Base-by-base conservation (phyloP, 2,113 vertebrate genomes). In the Thamnophis sirtalis region DNA sequence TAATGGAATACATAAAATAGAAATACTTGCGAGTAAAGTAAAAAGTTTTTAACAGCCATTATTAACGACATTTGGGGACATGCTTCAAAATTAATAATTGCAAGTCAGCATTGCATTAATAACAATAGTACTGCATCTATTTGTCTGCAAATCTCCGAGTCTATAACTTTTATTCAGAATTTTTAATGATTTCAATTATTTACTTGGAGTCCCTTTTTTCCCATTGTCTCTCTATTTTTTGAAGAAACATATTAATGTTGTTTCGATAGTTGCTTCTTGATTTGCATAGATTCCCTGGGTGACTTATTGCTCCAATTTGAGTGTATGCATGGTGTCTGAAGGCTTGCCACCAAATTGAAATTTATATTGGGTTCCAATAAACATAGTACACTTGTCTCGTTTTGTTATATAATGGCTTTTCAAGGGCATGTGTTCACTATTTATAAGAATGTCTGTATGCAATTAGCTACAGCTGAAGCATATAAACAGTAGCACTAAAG, bases 311-410 rank as follows among this genome's bases (percentile, higher is more conserved):
- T 84, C 58, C 58, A 87, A 84, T 90, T 96, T 87, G 88, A 26
- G 9, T 56, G 53, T 89, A 95, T 96, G 95, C 94, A 95, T 91
- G 93, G 85, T 94, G 93, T 94, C 92, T 94, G 94, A 94, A 53
- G 10, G 89, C 84, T 54, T 94, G 91, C 94, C 91, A 84, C 48
- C 8, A 95, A 93, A 93, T 93, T 94, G 93, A 94, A 91, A 93
- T 84, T 88, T 92, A 91, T 86, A 91, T 93, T 94, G 73, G 85
- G 21, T 93, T 73, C 63, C 93, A 94, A 91, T 96, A 91, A 94
- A 93, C 95, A 95, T 93, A 96, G 80, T 84, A 58, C 38, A 92
- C n/a, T 93, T 94, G 93, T 94, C 89, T 85, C 92, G 17, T 91
- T 89, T 86, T 51, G n/a, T 63, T 89, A 43, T 22, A n/a, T 50